Base-by-base conservation (phyloP, 2,888 invertebrate genomes). In the Cataglyphis cursor region DNA sequence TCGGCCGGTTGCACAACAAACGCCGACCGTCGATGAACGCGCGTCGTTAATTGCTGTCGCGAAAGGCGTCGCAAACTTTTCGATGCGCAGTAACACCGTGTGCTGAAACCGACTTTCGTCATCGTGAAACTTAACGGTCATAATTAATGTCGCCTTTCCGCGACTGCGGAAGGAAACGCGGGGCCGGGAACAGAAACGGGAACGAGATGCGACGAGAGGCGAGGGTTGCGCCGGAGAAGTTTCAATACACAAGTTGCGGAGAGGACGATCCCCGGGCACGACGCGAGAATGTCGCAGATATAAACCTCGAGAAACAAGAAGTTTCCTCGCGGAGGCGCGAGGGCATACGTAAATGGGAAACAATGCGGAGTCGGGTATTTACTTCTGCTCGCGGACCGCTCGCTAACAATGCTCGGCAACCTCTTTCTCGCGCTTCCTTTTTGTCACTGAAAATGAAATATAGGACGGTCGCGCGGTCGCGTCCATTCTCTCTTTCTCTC, bases 141-240 rank as follows among this genome's bases (percentile, higher is more conserved):
- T 89, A 89, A 89, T 89, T 89, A 89, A 89, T 89, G 85, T 87
- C 82, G 89, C 74, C 88, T 87, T 89, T 85, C 83, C 84, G 85
- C 83, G 83, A 41, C 54, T 51, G 73, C 28, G 74, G 28, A 28
- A 31, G 76, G 76, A 62, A 75, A 82, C 44, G 54, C 35, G 28
- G 48, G 12, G 12, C 6, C 41, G 65, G 9, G 64, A n/a, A 44
- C 24, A 41, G 59, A 18, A 31, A 28, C 78, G 10, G 38, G 75
- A 21, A 54, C 65, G 65, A 61, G 75, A 41, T 21, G 74, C 51
- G 15, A 31, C 38, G 72, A 41, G 72, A 41, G 48, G 2, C 48
- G 70, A 66, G 57, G 51, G 51, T 24, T 51, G 51, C 59, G 31
- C 38, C 44, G 21, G 41, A 76, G 65, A 73, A 81, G 83, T 81